Conservation (phyloP, 37 sponge, comb jelly and placozoan genomes). For the Cliona cf. orientalis region DNA sequence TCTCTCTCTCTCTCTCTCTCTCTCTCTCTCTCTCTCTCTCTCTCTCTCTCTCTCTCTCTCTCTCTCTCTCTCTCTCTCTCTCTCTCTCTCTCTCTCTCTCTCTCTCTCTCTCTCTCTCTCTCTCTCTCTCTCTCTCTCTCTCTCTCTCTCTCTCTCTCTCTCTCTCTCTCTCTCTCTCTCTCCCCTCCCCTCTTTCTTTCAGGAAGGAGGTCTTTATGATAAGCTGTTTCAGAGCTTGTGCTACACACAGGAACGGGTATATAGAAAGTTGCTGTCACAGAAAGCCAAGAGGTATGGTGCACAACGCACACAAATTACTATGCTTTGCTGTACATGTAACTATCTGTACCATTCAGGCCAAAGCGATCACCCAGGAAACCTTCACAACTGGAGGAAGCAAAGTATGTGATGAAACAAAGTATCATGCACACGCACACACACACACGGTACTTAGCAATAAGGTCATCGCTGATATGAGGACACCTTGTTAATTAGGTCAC, state of each 20-base stretch:
- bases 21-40: conserved; percentile 33
- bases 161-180: conserved; percentile 21
- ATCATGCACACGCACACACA: too few species aligned
- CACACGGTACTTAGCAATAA: too few species aligned
- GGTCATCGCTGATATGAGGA: too few species aligned
- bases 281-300: neutral
- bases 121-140: conserved; percentile 37
- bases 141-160: conserved; percentile 23
- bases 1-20: conserved; percentile 49
- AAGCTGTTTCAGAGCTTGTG: conserved; percentile 38
- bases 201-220: conserved; percentile 54
- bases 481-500: too few species aligned
- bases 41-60: conserved; percentile 20
- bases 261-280: conserved; percentile 12
- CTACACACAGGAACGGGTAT: conserved; percentile 1
- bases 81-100: conserved; percentile 3
- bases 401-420: too few species aligned
- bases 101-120: conserved; percentile 16
- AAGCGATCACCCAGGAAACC: neutral
- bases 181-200: conserved; percentile 10
- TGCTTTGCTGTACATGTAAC: neutral
- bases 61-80: conserved; percentile 17
- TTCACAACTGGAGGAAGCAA: neutral
- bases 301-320: neutral
- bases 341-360: neutral